These are phyloP conservation scores for Psophia crepitans DNA, from an alignment of 2,113 vertebrate species.

Conservation along the genomic window DNA sequence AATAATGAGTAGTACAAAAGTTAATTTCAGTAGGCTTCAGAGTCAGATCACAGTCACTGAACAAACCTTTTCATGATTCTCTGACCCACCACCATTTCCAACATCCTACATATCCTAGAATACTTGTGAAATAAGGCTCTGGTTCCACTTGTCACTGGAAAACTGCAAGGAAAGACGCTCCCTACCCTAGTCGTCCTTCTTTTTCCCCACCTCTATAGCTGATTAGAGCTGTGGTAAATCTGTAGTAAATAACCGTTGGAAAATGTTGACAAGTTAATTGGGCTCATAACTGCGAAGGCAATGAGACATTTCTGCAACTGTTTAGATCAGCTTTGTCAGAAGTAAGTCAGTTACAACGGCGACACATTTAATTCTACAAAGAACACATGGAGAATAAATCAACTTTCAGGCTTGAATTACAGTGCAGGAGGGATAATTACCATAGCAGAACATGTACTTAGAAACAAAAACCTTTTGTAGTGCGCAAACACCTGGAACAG, in stretches of 20 bases:
- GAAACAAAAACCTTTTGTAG: constrained; percentile 18
- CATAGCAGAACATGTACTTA: not conserved
- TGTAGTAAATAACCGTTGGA: constrained; percentile 32
- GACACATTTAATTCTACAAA: constrained; percentile 31
- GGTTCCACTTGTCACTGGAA: not conserved
- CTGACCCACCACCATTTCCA: not conserved
- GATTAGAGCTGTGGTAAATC: not conserved
- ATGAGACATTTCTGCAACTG: constrained; percentile 55
- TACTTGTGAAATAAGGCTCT: not conserved
- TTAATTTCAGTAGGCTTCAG: not conserved
- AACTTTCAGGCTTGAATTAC: constrained; percentile 33
- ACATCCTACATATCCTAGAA: not conserved
- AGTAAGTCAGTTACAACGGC: constrained; percentile 1
- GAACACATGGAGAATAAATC: constrained; percentile 41
- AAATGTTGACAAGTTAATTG: constrained; percentile 57
- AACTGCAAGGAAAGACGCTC: not conserved
- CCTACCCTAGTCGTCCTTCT: not conserved
- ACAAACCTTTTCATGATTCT: not conserved
- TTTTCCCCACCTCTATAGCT: not conserved
- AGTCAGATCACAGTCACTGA: not conserved
- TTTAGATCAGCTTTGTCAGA: constrained; percentile 54
- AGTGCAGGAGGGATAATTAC: constrained; percentile 46
- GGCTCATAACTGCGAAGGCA: constrained; percentile 3
- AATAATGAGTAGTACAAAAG: not conserved
- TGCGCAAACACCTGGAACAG: constrained; percentile 18